A percentile compares a stretch with the other conserved stretches of the same genome.
These are phyloP conservation scores for Bos indicus DNA, from an alignment of 2,113 vertebrate species.

Conservation along the genomic window DNA sequence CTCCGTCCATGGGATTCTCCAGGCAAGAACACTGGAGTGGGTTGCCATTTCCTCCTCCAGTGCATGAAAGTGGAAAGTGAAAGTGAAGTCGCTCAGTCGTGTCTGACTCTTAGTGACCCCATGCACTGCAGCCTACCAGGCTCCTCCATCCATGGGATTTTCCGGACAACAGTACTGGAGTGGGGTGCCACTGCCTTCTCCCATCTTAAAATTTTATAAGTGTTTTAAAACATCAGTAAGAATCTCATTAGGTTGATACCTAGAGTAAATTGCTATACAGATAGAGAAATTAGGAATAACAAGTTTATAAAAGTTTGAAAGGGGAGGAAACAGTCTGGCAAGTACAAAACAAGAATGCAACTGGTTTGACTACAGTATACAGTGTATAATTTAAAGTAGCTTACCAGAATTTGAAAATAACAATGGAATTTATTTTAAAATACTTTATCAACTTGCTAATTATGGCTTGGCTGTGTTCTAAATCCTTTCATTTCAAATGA, in stretches of 20 bases:
- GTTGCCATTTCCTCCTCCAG: too few relatives aligned
- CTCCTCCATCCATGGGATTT: too few relatives aligned
- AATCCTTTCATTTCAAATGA: background rate
- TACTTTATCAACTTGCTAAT: background rate
- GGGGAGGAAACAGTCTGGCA: background rate
- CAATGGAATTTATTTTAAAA: background rate
- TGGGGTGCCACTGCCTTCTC: too few relatives aligned
- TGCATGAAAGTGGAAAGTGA: too few relatives aligned
- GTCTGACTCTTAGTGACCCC: too few relatives aligned
- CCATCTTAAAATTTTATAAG: background rate
- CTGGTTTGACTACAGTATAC: background rate
- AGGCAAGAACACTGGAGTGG: too few relatives aligned
- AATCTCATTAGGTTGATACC: background rate
- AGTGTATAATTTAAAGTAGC: background rate
- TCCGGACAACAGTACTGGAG: too few relatives aligned
- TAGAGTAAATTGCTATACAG: background rate
- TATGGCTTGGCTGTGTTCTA: background rate
- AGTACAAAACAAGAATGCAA: background rate
- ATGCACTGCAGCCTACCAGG: too few relatives aligned
- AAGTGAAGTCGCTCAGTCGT: too few relatives aligned
- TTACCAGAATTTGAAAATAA: background rate
- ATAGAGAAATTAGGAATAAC: background rate
- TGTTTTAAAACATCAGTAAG: conserved; percentile 12
- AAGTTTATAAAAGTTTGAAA: background rate
- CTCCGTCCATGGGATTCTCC: too few relatives aligned